Evolutionary conservation across 2,113 vertebrate genomes (phyloP).

Genomic region (Vulpes lagopus): DNA sequence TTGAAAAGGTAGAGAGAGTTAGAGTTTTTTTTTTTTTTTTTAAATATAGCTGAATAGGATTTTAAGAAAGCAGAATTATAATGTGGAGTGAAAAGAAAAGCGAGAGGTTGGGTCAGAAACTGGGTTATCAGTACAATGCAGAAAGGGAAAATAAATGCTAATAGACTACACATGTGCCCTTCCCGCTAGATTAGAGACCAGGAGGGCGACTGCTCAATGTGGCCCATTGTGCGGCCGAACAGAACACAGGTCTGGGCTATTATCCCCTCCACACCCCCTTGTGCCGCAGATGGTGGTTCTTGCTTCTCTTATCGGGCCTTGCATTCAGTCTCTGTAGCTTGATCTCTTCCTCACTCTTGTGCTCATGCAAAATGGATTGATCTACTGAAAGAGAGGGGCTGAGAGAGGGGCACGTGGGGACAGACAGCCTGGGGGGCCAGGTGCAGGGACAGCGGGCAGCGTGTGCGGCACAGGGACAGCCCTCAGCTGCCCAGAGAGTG

Average conservation of each 20-base stretch:
- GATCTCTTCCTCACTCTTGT: constrained; percentile 79
- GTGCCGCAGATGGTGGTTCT: constrained; percentile 81
- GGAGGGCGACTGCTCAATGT: constrained; percentile 80
- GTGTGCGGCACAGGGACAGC: neutral
- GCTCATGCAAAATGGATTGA: constrained; percentile 81
- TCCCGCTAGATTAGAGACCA: constrained; percentile 85
- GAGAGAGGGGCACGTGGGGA: constrained; percentile 36
- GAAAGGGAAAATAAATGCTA: constrained; percentile 85
- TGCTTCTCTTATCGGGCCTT: constrained; percentile 83
- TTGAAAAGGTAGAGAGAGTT: constrained; percentile 79
- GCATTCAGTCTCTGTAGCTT: constrained; percentile 82
- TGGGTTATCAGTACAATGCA: constrained; percentile 87
- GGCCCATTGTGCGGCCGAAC: constrained; percentile 78
- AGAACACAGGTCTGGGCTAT: constrained; percentile 82
- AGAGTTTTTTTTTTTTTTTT: constrained; percentile 39
- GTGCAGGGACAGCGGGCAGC: neutral
- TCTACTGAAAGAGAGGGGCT: constrained; percentile 80
- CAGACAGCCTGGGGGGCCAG: constrained; percentile 55
- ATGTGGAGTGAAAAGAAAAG: constrained; percentile 81
- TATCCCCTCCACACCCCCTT: constrained; percentile 77
- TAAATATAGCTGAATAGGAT: constrained; percentile 79
- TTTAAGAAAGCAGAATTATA: constrained; percentile 84
- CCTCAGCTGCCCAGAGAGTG: neutral
- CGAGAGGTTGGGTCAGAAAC: constrained; percentile 83
- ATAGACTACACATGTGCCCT: constrained; percentile 83